Conservation (phyloP, 2,888 invertebrate genomes). For the Acronicta aceris region DNA sequence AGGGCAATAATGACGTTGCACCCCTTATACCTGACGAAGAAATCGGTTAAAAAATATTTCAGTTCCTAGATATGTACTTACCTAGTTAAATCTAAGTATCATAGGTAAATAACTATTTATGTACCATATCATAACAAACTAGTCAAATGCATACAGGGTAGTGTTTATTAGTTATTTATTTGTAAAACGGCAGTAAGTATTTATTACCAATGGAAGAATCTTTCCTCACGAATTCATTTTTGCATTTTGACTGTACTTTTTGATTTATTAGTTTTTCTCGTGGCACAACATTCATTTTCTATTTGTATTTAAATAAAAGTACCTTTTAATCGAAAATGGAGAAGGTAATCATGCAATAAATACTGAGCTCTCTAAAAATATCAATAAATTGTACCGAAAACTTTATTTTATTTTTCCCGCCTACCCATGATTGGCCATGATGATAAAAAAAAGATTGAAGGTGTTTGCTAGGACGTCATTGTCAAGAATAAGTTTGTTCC, state of each 20-base stretch:
- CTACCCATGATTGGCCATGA: too few species aligned
- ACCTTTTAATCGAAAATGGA: too few species aligned
- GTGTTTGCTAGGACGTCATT: too few species aligned
- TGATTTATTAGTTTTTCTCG: slow-evolving; percentile 64
- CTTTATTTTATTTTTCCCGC: slow-evolving; percentile 35
- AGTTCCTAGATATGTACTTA: too few species aligned
- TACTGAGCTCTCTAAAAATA: too few species aligned
- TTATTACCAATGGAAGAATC: slow-evolving; percentile 72
- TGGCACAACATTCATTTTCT: slow-evolving; percentile 80
- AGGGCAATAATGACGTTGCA: slow-evolving; percentile 61
- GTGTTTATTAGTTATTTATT: background rate
- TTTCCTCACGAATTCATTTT: slow-evolving; percentile 75
- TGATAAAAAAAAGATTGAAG: too few species aligned
- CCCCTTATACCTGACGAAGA: slow-evolving; percentile 73
- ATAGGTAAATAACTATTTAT: too few species aligned
- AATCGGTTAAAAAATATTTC: too few species aligned
- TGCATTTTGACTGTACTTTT: slow-evolving; percentile 62
- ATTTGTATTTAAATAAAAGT: too few species aligned
- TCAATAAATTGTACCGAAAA: background rate
- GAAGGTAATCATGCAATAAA: too few species aligned
- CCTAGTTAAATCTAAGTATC: too few species aligned
- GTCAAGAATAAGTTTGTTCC: background rate
- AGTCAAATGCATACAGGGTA: background rate
- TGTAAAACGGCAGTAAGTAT: background rate
- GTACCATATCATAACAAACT: too few species aligned